Conservation (phyloP, 2,888 invertebrate species). For the Platycnemis pennipes region DNA sequence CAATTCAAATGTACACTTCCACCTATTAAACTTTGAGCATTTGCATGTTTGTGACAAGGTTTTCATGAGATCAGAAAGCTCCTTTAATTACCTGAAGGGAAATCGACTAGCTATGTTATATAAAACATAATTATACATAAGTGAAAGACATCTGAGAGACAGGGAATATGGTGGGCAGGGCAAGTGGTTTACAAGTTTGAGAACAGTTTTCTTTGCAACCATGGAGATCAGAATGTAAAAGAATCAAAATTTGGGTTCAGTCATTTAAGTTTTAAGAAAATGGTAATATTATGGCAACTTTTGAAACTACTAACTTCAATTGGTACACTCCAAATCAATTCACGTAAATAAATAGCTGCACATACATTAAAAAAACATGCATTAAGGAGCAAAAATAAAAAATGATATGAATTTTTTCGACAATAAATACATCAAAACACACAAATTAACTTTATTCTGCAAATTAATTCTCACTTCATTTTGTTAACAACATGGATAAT, state of each 20-base stretch:
- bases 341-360: neutral
- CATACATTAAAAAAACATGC: neutral
- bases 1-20: slow-evolving; percentile 49
- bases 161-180: neutral
- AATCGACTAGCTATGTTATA: slow-evolving; percentile 57
- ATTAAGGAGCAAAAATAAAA: neutral
- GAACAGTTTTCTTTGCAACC: neutral
- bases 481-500: neutral
- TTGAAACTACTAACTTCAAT: neutral
- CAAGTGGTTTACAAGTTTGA: neutral
- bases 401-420: neutral
- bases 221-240: neutral
- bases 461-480: neutral
- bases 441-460: neutral
- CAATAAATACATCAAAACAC: neutral
- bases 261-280: neutral
- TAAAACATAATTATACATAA: slow-evolving; percentile 42
- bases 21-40: slow-evolving; percentile 63
- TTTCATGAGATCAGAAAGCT: slow-evolving; percentile 65
- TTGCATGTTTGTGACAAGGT: slow-evolving; percentile 63
- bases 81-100: slow-evolving; percentile 62
- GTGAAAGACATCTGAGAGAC: slow-evolving; percentile 31
- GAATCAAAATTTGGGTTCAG: neutral
- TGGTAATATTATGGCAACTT: neutral
- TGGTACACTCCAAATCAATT: neutral